phyloP scores from a whole-genome alignment of 53 echinoderm and acorn worm species.

The Arbacia lixula region DNA sequence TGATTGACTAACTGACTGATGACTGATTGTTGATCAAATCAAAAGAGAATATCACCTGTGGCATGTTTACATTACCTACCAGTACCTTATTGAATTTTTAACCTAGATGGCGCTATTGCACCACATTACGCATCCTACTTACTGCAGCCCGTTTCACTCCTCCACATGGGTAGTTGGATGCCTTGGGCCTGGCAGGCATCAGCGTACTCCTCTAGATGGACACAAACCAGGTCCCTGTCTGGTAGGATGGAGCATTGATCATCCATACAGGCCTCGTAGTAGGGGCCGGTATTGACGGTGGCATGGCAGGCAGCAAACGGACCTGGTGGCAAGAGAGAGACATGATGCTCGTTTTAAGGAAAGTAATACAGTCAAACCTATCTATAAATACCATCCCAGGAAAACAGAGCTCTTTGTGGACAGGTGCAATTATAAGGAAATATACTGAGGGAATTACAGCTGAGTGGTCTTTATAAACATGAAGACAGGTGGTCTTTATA shows the following conservation, averaged over 20 bases:
- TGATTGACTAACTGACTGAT: too few relatives aligned
- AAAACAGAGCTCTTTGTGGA: too few relatives aligned
- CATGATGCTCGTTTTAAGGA: too few relatives aligned
- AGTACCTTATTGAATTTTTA: too few relatives aligned
- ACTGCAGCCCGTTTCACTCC: conserved; percentile 26
- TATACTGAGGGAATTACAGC: not conserved
- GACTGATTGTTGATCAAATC: too few relatives aligned
- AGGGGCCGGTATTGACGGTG: not conserved
- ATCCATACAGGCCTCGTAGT: conserved; percentile 40
- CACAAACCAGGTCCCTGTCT: conserved; percentile 44
- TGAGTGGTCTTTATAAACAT: too few relatives aligned
- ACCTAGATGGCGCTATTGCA: too few relatives aligned
- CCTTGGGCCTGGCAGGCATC: conserved; percentile 24
- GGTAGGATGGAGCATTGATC: conserved; percentile 59
- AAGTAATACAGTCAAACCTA: not conserved
- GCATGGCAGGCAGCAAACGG: conserved; percentile 58
- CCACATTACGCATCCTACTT: too few relatives aligned
- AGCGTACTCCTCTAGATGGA: conserved; percentile 42
- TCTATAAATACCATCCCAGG: too few relatives aligned
- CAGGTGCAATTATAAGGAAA: not conserved
- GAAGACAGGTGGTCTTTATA: too few relatives aligned
- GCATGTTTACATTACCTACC: too few relatives aligned
- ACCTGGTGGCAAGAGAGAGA: conserved; percentile 18
- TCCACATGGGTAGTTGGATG: conserved; percentile 43
- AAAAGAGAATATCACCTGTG: too few relatives aligned